These are phyloP conservation scores for Parambassis ranga DNA, from an alignment of 2,797 vertebrate genomes.

Conservation along the genomic window DNA sequence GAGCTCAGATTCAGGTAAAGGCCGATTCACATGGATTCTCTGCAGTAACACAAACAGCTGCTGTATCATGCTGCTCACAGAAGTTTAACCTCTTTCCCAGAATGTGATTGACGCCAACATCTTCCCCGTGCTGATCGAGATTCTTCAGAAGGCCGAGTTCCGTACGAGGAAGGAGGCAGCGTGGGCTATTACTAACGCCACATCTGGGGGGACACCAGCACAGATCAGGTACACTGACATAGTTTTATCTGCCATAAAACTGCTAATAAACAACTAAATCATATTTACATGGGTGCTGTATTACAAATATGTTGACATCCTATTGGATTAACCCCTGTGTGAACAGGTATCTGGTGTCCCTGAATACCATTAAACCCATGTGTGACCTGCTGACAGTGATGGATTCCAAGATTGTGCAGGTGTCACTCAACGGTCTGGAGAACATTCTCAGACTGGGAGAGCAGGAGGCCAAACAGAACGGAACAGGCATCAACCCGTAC, in stretches of 20 bases:
- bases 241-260: too few species aligned
- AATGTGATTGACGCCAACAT: constrained; percentile 98
- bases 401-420: constrained; percentile 99
- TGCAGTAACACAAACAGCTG: too few species aligned
- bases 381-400: constrained; percentile 98
- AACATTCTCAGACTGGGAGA: constrained; percentile 96
- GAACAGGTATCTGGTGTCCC: constrained; percentile 91
- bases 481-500: constrained; percentile 92
- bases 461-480: constrained; percentile 90
- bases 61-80: too few species aligned
- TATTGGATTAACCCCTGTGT: too few species aligned
- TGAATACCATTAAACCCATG: constrained; percentile 96
- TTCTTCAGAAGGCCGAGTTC: constrained; percentile 97
- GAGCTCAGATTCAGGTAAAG: constrained; percentile 94
- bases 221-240: constrained; percentile 98
- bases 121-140: constrained; percentile 97
- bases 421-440: constrained; percentile 94
- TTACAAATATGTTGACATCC: too few species aligned
- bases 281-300: too few species aligned
- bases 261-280: too few species aligned
- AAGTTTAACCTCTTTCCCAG: constrained; percentile 66
- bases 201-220: constrained; percentile 94
- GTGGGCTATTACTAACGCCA: constrained; percentile 99
- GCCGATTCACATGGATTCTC: too few species aligned
- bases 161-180: constrained; percentile 97